These are phyloP conservation scores for Takifugu ocellatus DNA, from an alignment of 2,797 vertebrate genomes.

Conservation along the genomic window DNA sequence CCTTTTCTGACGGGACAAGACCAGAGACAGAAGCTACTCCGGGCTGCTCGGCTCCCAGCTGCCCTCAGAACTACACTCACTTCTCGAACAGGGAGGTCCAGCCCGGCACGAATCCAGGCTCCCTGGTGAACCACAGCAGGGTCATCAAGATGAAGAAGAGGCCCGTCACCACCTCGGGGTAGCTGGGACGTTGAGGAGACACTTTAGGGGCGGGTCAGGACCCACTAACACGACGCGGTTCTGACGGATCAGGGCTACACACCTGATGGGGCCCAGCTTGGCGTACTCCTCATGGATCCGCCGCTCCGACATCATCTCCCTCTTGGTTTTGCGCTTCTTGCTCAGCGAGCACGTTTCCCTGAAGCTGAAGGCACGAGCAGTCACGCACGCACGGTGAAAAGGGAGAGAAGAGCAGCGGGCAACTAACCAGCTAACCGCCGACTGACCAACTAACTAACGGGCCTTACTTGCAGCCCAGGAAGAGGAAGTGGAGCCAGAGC, in stretches of 20 bases:
- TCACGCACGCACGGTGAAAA: constrained; percentile 7
- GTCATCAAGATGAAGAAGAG: constrained; percentile 97
- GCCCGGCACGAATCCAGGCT: constrained; percentile 94
- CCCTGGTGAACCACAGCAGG: constrained; percentile 95
- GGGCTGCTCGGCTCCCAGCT: too few species aligned
- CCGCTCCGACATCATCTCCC: constrained; percentile 90
- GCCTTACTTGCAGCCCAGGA: constrained; percentile 91
- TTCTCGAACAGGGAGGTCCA: constrained; percentile 97
- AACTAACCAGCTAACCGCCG: background rate
- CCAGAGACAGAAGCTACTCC: too few species aligned
- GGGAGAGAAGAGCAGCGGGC: background rate
- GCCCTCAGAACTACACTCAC: constrained; percentile 59
- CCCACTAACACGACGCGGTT: too few species aligned
- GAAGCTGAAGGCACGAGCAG: constrained; percentile 77
- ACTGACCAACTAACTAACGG: too few species aligned
- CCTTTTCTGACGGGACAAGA: constrained; percentile 80
- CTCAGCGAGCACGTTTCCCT: constrained; percentile 94
- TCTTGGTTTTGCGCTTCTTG: constrained; percentile 92
- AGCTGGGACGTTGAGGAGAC: constrained; percentile 68
- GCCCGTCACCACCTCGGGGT: constrained; percentile 94
- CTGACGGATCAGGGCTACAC: background rate
- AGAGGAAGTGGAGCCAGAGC: constrained; percentile 97
- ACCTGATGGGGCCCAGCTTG: constrained; percentile 91
- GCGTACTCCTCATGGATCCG: constrained; percentile 93
- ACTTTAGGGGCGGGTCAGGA: too few species aligned